Base-by-base conservation (phyloP, 2,113 vertebrate species). In the Ptyas mucosa region DNA sequence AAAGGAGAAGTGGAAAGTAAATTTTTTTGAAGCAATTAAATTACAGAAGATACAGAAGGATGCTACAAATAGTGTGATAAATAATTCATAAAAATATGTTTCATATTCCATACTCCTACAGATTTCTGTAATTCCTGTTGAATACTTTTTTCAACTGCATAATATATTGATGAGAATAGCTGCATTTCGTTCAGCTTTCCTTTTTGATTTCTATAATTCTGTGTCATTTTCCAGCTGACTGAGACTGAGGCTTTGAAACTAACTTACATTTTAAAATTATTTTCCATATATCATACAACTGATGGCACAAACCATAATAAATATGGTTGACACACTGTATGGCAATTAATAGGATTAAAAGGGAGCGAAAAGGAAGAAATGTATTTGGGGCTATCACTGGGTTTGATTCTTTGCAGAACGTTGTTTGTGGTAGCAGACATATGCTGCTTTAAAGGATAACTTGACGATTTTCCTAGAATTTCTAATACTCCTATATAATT, bases 341-440 rank as follows among this genome's bases (percentile, higher is more conserved):
- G 34, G n/a, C 92, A 90, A 26, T 58, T 23, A 87, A 93, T 93
- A 93, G 49, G 85, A 12, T 94, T 96, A 86, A 91, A 54, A 91
- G 86, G 94, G 3, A 53, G 93, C 75, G 81, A 1, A 89, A 64
- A 8, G 51, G 58, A 89, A 94, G 58, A 58, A 58, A 9, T 7
- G 52, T 90, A 39, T 94, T 61, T 15, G 58, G 24, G 51, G 18
- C 23, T 49, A 18, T 29, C 34, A 49, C 85, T 86, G 24, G n/a
- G 11, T 88, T 87, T 69, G 57, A 92, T 23, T 58, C 49, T 88
- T 88, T 64, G 11, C 2, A 53, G 12, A 26, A 88, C 8, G 3
- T 21, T 14, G 24, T 5, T 61, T 69, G 52, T 5, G 46, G 29
- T n/a, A 69, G 1, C 29, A 69, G 11, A 69, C 64, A 2, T 69